Conservation (phyloP, 2,888 invertebrate genomes). For the Papilio protenor region DNA sequence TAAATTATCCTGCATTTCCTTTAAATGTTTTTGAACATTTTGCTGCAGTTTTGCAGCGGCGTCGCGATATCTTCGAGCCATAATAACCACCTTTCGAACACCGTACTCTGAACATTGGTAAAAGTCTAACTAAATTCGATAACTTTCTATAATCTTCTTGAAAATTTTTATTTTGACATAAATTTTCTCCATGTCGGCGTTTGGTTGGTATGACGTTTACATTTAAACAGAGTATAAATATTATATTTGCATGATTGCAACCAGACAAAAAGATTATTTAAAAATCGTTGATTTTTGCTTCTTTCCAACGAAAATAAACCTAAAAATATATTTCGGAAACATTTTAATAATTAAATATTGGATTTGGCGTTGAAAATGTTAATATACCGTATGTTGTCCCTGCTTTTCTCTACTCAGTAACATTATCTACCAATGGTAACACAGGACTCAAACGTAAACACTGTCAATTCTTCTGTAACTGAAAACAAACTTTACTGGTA, state of each 20-base stretch:
- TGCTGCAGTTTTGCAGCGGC: conserved; percentile 78
- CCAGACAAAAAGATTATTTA: too few relatives aligned
- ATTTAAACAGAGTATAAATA: conserved; percentile 3
- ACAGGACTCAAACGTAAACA: background rate
- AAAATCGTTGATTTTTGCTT: too few relatives aligned
- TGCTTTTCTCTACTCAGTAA: conserved; percentile 15
- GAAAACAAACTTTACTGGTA: background rate
- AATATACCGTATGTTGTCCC: background rate
- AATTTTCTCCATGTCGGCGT: conserved; percentile 34
- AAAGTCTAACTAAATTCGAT: background rate
- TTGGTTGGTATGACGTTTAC: conserved; percentile 29
- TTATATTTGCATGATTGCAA: background rate
- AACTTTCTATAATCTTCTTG: background rate
- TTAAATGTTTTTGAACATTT: conserved; percentile 76
- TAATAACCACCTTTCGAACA: conserved; percentile 47
- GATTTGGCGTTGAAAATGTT: too few relatives aligned
- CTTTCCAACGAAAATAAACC: too few relatives aligned
- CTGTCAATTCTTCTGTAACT: background rate
- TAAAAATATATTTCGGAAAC: too few relatives aligned
- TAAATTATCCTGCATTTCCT: conserved; percentile 74
- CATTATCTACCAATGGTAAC: background rate
- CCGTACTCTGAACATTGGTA: conserved; percentile 10
- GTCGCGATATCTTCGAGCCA: conserved; percentile 75
- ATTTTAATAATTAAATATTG: too few relatives aligned
- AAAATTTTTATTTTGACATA: conserved; percentile 22